Base-by-base conservation (phyloP, 2,888 invertebrate species). In the Autographa gamma region DNA sequence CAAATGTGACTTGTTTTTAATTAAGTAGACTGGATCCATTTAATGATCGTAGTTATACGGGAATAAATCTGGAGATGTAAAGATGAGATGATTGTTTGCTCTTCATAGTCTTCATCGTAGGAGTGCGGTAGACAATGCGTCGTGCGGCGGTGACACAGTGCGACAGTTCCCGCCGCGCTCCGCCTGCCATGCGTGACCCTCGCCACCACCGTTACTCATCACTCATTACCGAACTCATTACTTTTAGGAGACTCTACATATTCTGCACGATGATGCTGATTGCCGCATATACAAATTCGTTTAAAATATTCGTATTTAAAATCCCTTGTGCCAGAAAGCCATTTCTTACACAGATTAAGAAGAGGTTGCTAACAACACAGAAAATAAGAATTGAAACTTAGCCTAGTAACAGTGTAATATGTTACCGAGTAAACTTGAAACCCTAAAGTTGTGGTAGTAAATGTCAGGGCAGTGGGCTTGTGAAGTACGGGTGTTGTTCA, bases 111-210 rank as follows among this genome's bases (percentile, higher is more conserved):
- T 14, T 43, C 16, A 16, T 43, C 16, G 7, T n/a, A n/a, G 7
- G 16, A 38, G 38, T 11, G 1, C 11, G 2, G 38, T 38, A 38
- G 16, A 48, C 48, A 48, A n/a, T 7, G 16, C n/a, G n/a, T n/a
- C 7, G 48, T 25, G 59, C 9, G 13, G 13, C 32, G 13, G 54
- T 73, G 77, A 77, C 84, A 77, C 79, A 82, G 82, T 66, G 63
- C 72, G 48, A 48, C 48, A 71, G 74, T 41, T 63, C 56, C 63
- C 68, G 74, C 74, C 82, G 77, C 82, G 83, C 77, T 85, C 85
- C 70, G 77, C 19, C 77, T 76, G 63, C 38, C 62, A 31, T 32
- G 73, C 66, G 67, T 48, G 63, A 60, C 43, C 19, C 43, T 8
- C 77, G 48, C 63, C 61, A 16, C n/a, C 60, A 18, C 77, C 78